Base-by-base conservation (phyloP, 2,888 invertebrate genomes). In the Neocrepidodera transversa region DNA sequence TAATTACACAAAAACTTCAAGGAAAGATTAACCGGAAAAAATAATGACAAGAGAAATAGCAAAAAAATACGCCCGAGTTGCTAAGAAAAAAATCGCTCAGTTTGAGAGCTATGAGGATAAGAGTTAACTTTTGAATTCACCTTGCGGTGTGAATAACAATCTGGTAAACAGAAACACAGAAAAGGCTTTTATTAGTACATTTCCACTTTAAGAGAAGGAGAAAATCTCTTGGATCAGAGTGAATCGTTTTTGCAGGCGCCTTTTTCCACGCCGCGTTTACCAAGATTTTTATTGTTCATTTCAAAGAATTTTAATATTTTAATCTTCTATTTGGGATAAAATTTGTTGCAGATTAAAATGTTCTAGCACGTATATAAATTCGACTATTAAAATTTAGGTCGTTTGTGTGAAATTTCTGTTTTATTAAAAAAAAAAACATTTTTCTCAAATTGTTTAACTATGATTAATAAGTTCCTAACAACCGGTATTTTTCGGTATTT, bases 111-210 rank as follows among this genome's bases (percentile, higher is more conserved):
- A 35, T 36, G 47, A 1, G 14, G n/a, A 42, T 18, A 43, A 28
- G 53, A 53, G 52, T 57, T 26, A 40, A 50, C 32, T 57, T 48
- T n/a, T 32, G 38, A 54, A 28, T 53, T 57, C 57, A 61, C 57
- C 61, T 61, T 61, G 57, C 48, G 61, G 61, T 61, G 61, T 58
- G 58, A 62, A 58, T 62, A 62, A 62, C 51, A 62, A 58, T 62
- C 53, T 55, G 61, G 45, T 51, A 48, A 58, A 54, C 57, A 38
- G 51, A 62, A 54, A 48, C 53, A 50, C 57, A 32, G 48, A 58
- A 55, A 54, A 50, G 54, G 54, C 54, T 55, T 58, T 62, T 55
- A 62, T 58, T 58, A 20, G 20, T 42, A 58, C 61, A 62, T 57
- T 62, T 62, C 45, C 54, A 40, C 49, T 42, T 45, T 53, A 28